A percentile compares a stretch with the other conserved stretches of the same genome.
Evolutionary conservation across 1,140 invertebrate genomes (phyloP).

Genomic region (Anoplolepis gracilipes): DNA sequence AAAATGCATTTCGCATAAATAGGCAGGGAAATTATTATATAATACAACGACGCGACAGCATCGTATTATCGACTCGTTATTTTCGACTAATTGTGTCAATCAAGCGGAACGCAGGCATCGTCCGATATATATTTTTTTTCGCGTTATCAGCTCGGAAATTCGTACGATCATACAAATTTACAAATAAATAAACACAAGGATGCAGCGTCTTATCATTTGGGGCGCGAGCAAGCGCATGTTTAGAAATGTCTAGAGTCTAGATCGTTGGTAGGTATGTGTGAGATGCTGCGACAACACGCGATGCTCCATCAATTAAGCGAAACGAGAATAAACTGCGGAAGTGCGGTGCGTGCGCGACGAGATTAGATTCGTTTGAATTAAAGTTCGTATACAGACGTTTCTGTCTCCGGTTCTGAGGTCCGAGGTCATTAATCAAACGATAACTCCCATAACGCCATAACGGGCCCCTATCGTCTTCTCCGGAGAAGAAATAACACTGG

Average conservation of each 20-base stretch:
- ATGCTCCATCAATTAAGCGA: conserved; percentile 48
- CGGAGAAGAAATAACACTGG: conserved; percentile 39
- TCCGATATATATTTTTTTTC: neutral
- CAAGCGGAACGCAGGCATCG: neutral
- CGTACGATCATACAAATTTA: conserved; percentile 30
- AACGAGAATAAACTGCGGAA: conserved; percentile 56
- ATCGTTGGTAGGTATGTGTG: neutral
- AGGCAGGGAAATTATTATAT: neutral
- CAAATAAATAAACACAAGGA: conserved; percentile 16
- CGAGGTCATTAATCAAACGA: conserved; percentile 49
- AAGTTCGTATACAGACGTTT: neutral
- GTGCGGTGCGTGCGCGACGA: neutral
- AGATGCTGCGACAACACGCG: conserved; percentile 13
- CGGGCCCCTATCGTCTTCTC: neutral
- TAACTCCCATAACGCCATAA: conserved; percentile 37
- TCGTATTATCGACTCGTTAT: conserved; percentile 8
- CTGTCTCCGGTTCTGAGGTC: no score
- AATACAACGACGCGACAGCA: no score
- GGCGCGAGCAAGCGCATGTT: neutral
- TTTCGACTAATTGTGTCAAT: neutral
- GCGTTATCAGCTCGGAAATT: neutral
- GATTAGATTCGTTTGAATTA: conserved; percentile 48
- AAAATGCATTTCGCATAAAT: neutral
- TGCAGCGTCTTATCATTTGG: conserved; percentile 11
- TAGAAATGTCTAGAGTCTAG: neutral